These are phyloP conservation scores for Micrasema minimum DNA, from an alignment of 1,140 invertebrate species.

Conservation along the genomic window DNA sequence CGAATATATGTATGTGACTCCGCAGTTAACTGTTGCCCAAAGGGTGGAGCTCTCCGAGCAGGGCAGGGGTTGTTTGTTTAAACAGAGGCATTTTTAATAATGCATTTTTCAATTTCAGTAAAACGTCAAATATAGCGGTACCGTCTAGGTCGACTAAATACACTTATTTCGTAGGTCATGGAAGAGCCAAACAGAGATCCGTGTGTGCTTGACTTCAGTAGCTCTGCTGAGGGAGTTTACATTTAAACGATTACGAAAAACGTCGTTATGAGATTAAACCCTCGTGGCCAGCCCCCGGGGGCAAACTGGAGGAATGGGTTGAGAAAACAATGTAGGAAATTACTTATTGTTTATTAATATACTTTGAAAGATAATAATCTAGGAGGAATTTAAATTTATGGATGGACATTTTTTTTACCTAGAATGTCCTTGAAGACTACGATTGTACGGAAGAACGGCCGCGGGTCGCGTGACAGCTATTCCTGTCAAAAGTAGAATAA, in stretches of 20 bases:
- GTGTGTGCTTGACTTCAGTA: not conserved
- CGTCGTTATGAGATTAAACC: constrained; percentile 22
- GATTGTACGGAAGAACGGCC: no score
- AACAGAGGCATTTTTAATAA: constrained; percentile 68
- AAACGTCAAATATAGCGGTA: constrained; percentile 60
- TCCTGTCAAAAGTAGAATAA: no score
- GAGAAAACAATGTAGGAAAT: no score
- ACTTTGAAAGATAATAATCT: no score
- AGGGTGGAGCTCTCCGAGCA: constrained; percentile 36
- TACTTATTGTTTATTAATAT: no score
- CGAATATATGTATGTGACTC: no score
- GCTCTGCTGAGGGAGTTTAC: constrained; percentile 3
- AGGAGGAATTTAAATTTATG: no score
- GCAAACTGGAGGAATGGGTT: constrained; percentile 19
- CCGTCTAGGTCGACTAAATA: constrained; percentile 26
- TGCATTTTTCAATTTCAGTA: constrained; percentile 68
- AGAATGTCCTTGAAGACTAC: no score
- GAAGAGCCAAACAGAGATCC: constrained; percentile 1
- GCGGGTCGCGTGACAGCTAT: no score
- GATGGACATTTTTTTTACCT: no score
- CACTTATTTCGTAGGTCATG: not conserved
- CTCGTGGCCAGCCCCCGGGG: no score
- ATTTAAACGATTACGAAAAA: constrained; percentile 24
- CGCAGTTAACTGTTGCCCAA: no score
- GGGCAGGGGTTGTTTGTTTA: constrained; percentile 55